Percentiles rank a stretch among this genome's conserved stretches.
Conservation (phyloP, 30 jellyfish, hydroid and myxozoan genomes). For the Chrysaora quinquecirrha region DNA sequence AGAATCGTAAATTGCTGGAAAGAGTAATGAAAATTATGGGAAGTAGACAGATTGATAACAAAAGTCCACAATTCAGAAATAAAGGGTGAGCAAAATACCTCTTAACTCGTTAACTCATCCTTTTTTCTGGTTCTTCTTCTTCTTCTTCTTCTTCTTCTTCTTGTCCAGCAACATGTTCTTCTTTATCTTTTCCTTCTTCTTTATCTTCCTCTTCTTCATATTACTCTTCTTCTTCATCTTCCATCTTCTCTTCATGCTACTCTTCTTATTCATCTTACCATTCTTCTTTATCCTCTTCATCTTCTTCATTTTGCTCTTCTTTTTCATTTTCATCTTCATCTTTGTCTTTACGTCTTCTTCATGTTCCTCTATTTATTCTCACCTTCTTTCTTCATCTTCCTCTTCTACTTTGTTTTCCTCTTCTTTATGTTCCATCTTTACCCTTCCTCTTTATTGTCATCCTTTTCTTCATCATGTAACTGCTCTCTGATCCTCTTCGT, state of each 20-base stretch:
- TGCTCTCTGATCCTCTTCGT: background rate
- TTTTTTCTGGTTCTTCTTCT: too few relatives aligned
- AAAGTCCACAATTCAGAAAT: background rate
- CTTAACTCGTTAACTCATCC: background rate
- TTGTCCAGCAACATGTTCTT: too few relatives aligned
- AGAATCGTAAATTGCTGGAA: conserved; percentile 56
- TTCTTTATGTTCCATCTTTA: too few relatives aligned
- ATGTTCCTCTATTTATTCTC: too few relatives aligned
- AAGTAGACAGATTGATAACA: conserved; percentile 10
- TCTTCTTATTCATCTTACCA: background rate
- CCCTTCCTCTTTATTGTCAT: background rate
- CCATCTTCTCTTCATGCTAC: background rate
- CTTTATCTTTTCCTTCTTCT: too few relatives aligned
- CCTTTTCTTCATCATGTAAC: background rate
- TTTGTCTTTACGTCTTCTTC: too few relatives aligned
- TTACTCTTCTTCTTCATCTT: background rate
- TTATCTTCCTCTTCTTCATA: too few relatives aligned
- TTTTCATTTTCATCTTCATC: too few relatives aligned
- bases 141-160: too few relatives aligned
- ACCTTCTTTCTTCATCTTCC: background rate
- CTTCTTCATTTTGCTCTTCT: too few relatives aligned
- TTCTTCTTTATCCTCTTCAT: background rate
- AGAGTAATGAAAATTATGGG: conserved; percentile 57
- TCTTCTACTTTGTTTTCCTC: too few relatives aligned
- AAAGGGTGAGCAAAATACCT: background rate